Evolutionary conservation across 2,797 vertebrate genomes (phyloP).

Genomic region (Aldrovandia affinis): DNA sequence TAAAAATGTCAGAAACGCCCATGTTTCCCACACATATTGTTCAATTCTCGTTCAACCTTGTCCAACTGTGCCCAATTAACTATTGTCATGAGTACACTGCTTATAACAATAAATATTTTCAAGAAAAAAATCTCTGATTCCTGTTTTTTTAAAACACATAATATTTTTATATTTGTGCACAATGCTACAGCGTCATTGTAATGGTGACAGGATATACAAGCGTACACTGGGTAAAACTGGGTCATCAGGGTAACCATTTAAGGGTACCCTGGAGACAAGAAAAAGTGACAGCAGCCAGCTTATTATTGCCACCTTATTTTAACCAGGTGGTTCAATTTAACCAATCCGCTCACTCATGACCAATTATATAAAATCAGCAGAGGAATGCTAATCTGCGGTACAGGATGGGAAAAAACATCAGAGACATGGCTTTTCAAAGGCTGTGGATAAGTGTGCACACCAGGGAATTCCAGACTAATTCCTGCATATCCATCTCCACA

Average conservation of each 20-base stretch:
- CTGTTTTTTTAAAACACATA: neutral
- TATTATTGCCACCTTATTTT: conserved; percentile 61
- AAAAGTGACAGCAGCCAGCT: neutral
- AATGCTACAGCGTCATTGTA: neutral
- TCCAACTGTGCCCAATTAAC: neutral
- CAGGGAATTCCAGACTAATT: neutral
- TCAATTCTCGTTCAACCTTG: neutral
- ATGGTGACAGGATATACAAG: neutral
- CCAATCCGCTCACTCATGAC: conserved; percentile 56
- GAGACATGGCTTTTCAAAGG: neutral
- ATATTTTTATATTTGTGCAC: neutral
- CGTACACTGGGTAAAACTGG: neutral
- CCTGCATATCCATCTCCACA: neutral
- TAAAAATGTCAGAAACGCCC: neutral
- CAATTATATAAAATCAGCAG: conserved; percentile 60
- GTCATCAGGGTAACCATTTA: neutral
- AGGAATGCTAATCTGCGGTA: conserved; percentile 48
- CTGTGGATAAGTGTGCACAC: no score
- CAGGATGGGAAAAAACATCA: conserved; percentile 31
- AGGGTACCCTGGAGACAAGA: neutral
- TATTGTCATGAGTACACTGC: neutral
- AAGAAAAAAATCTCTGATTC: neutral
- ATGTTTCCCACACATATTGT: neutral
- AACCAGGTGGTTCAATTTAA: conserved; percentile 62
- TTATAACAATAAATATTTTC: neutral